Evolutionary conservation across 1,140 invertebrate species (phyloP).

Genomic region (Pomacea maculata): DNA sequence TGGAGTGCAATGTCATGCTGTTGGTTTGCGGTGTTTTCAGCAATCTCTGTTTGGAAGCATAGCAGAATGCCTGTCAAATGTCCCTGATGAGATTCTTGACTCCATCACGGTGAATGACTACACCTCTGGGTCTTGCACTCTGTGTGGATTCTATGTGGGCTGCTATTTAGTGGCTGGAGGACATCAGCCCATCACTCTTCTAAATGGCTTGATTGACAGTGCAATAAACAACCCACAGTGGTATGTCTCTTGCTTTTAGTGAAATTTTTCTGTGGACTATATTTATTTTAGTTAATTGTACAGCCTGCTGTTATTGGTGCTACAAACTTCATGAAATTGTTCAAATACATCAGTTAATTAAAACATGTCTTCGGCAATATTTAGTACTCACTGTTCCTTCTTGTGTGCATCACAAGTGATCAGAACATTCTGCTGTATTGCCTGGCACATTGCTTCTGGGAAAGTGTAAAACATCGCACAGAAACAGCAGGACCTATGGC

Average conservation of each 20-base stretch:
- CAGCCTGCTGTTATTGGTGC: background rate
- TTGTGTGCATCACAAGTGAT: conserved; percentile 36
- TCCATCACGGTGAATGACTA: conserved; percentile 49
- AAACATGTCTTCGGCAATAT: background rate
- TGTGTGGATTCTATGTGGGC: conserved; percentile 47
- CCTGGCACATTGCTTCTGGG: conserved; percentile 44
- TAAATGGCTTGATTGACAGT: conserved; percentile 57
- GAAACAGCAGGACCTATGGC: conserved; percentile 34
- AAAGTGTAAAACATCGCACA: conserved; percentile 20
- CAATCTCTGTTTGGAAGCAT: conserved; percentile 27
- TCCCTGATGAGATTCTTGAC: conserved; percentile 55
- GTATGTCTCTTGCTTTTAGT: conserved; percentile 28
- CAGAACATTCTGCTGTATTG: conserved; percentile 21
- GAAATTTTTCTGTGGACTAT: too few relatives aligned
- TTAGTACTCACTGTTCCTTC: background rate
- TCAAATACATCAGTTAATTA: background rate
- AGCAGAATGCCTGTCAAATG: conserved; percentile 48
- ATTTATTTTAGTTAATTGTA: background rate
- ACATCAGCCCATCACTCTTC: conserved; percentile 49
- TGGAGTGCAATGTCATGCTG: background rate
- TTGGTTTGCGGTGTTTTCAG: conserved; percentile 4
- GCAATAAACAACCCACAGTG: conserved; percentile 40
- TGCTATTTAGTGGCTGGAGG: conserved; percentile 54
- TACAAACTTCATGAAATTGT: background rate
- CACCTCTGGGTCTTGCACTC: conserved; percentile 15